These are phyloP conservation scores for Biston betularia DNA, from an alignment of 2,888 invertebrate species.

Conservation along the genomic window DNA sequence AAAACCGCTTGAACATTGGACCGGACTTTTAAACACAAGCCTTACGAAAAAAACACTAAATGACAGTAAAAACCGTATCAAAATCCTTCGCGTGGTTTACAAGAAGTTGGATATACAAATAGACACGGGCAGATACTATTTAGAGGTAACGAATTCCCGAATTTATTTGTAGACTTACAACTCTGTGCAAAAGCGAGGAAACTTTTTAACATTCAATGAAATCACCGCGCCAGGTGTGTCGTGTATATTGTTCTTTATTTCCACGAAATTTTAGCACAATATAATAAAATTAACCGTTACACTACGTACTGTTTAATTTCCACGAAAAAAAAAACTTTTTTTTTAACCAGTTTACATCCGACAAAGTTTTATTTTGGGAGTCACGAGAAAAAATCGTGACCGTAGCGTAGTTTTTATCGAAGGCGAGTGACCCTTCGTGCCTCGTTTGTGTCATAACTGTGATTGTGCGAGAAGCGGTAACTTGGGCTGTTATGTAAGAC, in stretches of 20 bases:
- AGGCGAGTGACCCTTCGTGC: constrained; percentile 52
- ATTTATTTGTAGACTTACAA: no score
- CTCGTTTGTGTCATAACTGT: constrained; percentile 39
- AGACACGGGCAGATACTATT: no score
- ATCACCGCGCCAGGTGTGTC: no score
- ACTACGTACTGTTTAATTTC: constrained; percentile 37
- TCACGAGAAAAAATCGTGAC: constrained; percentile 73
- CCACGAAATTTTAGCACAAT: constrained; percentile 20
- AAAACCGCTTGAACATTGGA: no score
- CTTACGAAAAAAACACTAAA: no score
- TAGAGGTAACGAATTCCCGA: no score
- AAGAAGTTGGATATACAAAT: no score
- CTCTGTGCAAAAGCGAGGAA: no score
- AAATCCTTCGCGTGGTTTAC: no score
- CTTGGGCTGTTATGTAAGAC: constrained; percentile 2
- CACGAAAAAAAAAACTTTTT: constrained; percentile 36
- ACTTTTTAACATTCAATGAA: no score
- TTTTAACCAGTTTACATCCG: constrained; percentile 39
- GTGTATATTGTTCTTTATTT: background rate
- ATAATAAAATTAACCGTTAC: constrained; percentile 32
- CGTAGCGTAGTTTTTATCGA: constrained; percentile 59
- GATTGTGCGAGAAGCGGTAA: constrained; percentile 19
- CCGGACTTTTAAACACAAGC: no score
- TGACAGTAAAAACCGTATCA: no score
- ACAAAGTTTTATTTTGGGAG: constrained; percentile 55